Base-by-base conservation (phyloP, 2,888 invertebrate species). In the Cephonodes hylas region DNA sequence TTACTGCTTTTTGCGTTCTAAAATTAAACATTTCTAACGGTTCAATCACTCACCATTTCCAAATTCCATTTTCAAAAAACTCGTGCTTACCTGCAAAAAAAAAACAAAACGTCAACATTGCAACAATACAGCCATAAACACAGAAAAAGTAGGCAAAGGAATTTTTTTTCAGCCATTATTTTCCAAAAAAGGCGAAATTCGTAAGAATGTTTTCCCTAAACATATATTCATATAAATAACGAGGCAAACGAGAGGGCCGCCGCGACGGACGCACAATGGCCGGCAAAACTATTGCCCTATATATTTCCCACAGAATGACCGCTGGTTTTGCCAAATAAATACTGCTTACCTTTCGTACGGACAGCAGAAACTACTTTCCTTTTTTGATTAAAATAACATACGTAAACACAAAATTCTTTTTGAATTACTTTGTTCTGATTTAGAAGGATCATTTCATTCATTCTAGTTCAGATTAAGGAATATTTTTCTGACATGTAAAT, bases 51-150 rank as follows among this genome's bases (percentile, higher is more conserved):
- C 42, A 60, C 60, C 60, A 48, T 13, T 31, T 15, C 27, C n/a
- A 3, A 27, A 25, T 73, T 64, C 77, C 74, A 38, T 69, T 71
- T 69, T 57, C 31, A 57, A 34, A 67, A 60, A 74, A 71, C 61
- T 70, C 64, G 60, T 73, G 75, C 83, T 84, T 86, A 87, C 86
- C 86, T 87, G 86, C n/a, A 83, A 80, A 73, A 71, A 71, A 65
- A 65, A 66, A 69, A 65, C 66, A 66, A n/a, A n/a, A n/a, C n/a
- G n/a, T n/a, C n/a, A n/a, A n/a, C n/a, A n/a, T n/a, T n/a, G n/a
- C n/a, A n/a, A 15, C 27, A 53, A 10, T 31, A 53, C 27, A 53
- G 10, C 18, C 46, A 13, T 25, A 45, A 46, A 15, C 53, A 4
- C 27, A 27, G 15, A 27, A 53, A 53, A 53, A 27, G 15, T 15